Base-by-base conservation (phyloP, 92 coral and sea anemone genomes). In the Zoanthus solanderi region DNA sequence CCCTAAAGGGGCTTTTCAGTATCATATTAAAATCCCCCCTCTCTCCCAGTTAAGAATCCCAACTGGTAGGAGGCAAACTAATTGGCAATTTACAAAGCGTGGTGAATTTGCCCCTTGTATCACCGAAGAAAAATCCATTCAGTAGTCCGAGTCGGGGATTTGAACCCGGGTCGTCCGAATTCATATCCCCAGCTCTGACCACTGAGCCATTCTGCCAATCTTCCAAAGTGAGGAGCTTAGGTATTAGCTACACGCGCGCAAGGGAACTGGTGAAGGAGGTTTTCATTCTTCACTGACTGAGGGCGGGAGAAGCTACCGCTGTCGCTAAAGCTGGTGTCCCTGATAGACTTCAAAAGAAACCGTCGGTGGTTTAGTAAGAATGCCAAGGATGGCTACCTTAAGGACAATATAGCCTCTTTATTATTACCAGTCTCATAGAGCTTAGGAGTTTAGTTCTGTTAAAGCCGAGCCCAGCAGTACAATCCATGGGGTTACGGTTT, bases 181-280 rank as follows among this genome's bases (percentile, higher is more conserved):
- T 23, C 23, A 23, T 23, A 23, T 23, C 23, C 23, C 23, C 23
- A 23, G 23, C 23, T 23, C 23, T 23, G 23, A 23, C 23, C 23
- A 23, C 23, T 23, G 23, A 23, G 23, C 23, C 23, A 23, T 23
- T 23, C 23, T 23, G 71, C 7, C 45, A 79, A 9, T 15, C 87
- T 9, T 16, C 77, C 7, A 90, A 84, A 72, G 92, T 86, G 9
- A 88, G 93, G 72, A n/a, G 47, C 12, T 88, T 77, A 37, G 91
- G 93, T 17, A 67, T 87, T 17, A 75, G 86, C 83, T 88, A 85
- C 81, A 85, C 89, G 56, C 86, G 90, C 44, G 87, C 87, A 14
- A 56, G 12, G 13, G 87, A 90, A 69, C n/a, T 90, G 48, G 87
- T 90, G 15, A 85, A 78, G 87, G 89, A 85, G 57, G 87, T 90